Conservation (phyloP, 2,113 vertebrate genomes). For the Oceanites oceanicus region DNA sequence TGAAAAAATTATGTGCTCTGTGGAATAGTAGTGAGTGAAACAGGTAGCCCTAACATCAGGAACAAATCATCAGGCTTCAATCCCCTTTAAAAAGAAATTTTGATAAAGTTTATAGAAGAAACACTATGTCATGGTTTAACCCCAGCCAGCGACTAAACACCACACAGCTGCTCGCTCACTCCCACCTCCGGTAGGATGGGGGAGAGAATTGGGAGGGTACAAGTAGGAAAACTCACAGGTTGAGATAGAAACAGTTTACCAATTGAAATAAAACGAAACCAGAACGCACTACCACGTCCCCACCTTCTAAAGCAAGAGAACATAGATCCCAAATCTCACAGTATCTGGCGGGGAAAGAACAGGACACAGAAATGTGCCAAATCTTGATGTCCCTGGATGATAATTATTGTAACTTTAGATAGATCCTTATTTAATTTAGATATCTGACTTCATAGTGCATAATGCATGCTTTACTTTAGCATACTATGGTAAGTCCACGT, state of each 20-base stretch:
- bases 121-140: not conserved
- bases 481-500: not conserved
- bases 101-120: not conserved
- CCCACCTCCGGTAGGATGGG: no score
- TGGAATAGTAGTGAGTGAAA: not conserved
- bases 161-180: no score
- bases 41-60: not conserved
- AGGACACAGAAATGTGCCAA: not conserved
- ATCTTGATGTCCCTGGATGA: not conserved
- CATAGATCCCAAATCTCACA: not conserved
- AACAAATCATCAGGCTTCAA: not conserved
- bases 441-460: no score
- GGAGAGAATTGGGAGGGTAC: no score
- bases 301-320: not conserved
- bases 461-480: not conserved
- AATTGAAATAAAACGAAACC: no score
- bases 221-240: no score
- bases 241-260: no score
- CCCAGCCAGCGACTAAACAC: no score
- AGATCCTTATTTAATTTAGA: not conserved
- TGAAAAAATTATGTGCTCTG: not conserved
- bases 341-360: not conserved
- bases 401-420: not conserved
- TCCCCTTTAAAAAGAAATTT: no score
- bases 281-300: no score